phyloP scores from a whole-genome alignment of 2,888 invertebrate species.

The Helobdella robusta region DNA sequence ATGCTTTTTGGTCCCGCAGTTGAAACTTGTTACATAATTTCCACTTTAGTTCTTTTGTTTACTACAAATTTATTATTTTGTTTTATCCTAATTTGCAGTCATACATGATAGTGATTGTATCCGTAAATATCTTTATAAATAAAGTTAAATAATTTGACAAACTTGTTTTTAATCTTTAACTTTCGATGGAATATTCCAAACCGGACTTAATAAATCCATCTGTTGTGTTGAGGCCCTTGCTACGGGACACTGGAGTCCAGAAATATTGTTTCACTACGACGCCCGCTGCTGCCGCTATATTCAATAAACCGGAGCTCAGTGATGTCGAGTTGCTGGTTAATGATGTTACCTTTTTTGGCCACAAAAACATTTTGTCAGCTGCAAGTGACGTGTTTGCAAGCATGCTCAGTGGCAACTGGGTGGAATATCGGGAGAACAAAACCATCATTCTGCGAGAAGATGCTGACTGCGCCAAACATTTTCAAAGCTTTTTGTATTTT shows the following conservation, averaged over 20 bases:
- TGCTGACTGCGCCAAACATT: conserved; percentile 42
- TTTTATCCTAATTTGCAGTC: too few species aligned
- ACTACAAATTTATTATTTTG: too few species aligned
- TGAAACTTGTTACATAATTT: too few species aligned
- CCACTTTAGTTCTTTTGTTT: too few species aligned
- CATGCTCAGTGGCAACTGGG: conserved; percentile 33
- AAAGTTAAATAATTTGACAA: too few species aligned
- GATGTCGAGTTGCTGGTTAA: conserved; percentile 33
- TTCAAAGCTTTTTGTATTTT: conserved; percentile 45
- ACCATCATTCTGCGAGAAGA: conserved; percentile 37
- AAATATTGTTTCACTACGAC: conserved; percentile 29
- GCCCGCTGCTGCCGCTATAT: conserved; percentile 32
- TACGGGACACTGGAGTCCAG: conserved; percentile 26
- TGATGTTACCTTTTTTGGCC: conserved; percentile 31
- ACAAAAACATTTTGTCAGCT: conserved; percentile 32
- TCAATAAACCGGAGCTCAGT: conserved; percentile 33
- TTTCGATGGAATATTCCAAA: too few species aligned
- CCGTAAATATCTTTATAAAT: too few species aligned
- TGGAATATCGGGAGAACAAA: conserved; percentile 14
- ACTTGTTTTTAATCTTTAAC: too few species aligned
- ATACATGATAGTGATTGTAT: too few species aligned
- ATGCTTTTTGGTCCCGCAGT: too few species aligned
- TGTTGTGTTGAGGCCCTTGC: conserved; percentile 31
- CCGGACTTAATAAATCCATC: too few species aligned
- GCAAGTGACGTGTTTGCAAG: conserved; percentile 33